Conservation (phyloP, 2,797 vertebrate species). For the Lacerta viridis region DNA sequence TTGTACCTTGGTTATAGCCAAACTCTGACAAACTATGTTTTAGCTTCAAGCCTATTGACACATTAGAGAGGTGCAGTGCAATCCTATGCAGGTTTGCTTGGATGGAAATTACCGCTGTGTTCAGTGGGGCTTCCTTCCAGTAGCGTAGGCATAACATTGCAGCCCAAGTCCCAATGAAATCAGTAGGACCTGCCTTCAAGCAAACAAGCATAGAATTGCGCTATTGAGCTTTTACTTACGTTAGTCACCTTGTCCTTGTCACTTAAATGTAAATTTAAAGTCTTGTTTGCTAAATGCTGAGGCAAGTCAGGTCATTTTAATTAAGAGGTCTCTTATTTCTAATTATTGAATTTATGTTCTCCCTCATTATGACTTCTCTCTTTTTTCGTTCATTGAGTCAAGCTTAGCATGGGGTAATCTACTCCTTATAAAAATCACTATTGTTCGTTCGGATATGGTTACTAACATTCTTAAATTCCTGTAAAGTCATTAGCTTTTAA, state of each 20-base stretch:
- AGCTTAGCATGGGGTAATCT: background rate
- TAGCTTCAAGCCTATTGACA: background rate
- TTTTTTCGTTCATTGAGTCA: background rate
- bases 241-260: background rate
- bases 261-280: background rate
- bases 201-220: background rate
- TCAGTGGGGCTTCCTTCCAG: too few relatives aligned
- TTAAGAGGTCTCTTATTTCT: background rate
- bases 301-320: background rate
- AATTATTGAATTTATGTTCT: conserved; percentile 1
- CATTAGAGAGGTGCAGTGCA: background rate
- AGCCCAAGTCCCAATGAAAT: background rate
- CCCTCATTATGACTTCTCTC: background rate
- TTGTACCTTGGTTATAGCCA: background rate
- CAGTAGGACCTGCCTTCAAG: background rate
- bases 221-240: background rate
- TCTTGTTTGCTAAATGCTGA: background rate
- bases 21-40: background rate
- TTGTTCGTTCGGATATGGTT: background rate
- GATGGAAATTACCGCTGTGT: background rate
- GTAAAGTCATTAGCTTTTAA: conserved; percentile 1
- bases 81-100: background rate
- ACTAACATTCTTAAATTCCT: conserved; percentile 15
- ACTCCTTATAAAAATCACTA: background rate
- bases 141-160: background rate